These are phyloP conservation scores for Phalacrocorax carbo DNA, from an alignment of 2,113 vertebrate species.

Conservation along the genomic window DNA sequence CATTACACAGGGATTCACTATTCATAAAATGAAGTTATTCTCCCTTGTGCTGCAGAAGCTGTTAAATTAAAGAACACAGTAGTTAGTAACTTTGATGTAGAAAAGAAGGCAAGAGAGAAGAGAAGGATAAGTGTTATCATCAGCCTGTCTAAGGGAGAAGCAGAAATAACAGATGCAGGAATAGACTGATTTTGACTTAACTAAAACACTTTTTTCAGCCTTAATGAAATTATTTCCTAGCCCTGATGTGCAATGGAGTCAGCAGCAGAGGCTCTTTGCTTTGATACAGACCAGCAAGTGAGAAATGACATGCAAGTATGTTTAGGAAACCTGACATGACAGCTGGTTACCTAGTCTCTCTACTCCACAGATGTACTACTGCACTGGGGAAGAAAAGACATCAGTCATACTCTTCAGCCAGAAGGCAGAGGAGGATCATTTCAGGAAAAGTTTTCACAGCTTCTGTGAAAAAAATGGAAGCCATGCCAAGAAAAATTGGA, in stretches of 20 bases:
- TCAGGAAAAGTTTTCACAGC: conserved; percentile 50
- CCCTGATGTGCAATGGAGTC: conserved; percentile 21
- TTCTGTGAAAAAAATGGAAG: neutral
- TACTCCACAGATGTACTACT: conserved; percentile 60
- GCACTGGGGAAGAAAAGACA: conserved; percentile 59
- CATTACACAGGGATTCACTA: conserved; percentile 24
- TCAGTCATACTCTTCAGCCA: conserved; percentile 62
- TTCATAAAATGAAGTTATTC: conserved; percentile 52
- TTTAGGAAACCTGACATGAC: conserved; percentile 64
- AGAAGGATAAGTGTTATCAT: neutral
- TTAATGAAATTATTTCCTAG: conserved; percentile 53
- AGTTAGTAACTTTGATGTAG: conserved; percentile 46
- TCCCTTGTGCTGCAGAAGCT: conserved; percentile 45
- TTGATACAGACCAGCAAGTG: conserved; percentile 64
- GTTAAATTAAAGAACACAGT: conserved; percentile 63
- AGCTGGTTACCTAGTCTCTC: conserved; percentile 63
- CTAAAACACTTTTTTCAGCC: conserved; percentile 4
- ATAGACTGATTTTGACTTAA: conserved; percentile 37
- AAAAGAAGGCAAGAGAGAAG: conserved; percentile 16
- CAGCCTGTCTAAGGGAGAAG: neutral
- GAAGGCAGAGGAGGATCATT: conserved; percentile 53
- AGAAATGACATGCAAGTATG: conserved; percentile 57
- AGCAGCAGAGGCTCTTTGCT: conserved; percentile 37
- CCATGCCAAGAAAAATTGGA: conserved; percentile 17
- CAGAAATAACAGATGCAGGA: neutral